phyloP scores from a whole-genome alignment of 2,888 invertebrate genomes.

The Troilus luridus region DNA sequence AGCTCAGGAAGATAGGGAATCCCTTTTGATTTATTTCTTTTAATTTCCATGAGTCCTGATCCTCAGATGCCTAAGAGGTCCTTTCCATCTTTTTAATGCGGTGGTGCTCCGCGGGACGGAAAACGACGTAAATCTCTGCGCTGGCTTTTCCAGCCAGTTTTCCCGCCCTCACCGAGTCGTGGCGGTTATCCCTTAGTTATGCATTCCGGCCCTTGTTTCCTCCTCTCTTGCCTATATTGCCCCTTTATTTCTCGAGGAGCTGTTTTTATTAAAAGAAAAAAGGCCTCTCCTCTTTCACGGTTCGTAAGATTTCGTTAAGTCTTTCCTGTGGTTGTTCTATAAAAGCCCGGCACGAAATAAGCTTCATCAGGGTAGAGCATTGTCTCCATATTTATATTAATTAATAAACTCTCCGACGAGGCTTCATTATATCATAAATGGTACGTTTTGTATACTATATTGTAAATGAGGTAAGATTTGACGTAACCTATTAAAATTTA shows the following conservation, averaged over 20 bases:
- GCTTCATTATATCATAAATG: neutral
- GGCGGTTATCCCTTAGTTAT: constrained; percentile 43
- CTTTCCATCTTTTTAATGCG: constrained; percentile 37
- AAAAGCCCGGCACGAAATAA: neutral
- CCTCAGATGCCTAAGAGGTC: constrained; percentile 30
- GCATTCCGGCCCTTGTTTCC: constrained; percentile 2
- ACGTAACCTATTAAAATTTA: too few species aligned
- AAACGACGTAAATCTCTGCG: constrained; percentile 36
- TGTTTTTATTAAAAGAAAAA: constrained; percentile 46
- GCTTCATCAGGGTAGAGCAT: neutral
- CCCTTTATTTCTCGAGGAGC: constrained; percentile 35
- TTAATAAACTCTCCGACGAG: neutral
- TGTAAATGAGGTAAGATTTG: too few species aligned
- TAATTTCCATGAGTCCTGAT: constrained; percentile 41
- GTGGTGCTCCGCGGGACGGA: neutral
- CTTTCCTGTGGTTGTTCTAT: neutral
- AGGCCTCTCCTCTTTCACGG: constrained; percentile 25
- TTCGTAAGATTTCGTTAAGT: constrained; percentile 28
- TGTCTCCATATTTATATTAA: neutral
- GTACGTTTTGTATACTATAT: too few species aligned
- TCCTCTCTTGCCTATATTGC: neutral
- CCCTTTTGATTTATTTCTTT: constrained; percentile 46
- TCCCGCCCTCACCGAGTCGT: neutral
- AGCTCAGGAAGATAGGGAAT: neutral
- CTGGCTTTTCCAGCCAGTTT: constrained; percentile 13